Percentiles rank a stretch among this genome's conserved stretches.
Evolutionary conservation across 2,888 invertebrate species (phyloP).

Genomic region (Lottia scabra): DNA sequence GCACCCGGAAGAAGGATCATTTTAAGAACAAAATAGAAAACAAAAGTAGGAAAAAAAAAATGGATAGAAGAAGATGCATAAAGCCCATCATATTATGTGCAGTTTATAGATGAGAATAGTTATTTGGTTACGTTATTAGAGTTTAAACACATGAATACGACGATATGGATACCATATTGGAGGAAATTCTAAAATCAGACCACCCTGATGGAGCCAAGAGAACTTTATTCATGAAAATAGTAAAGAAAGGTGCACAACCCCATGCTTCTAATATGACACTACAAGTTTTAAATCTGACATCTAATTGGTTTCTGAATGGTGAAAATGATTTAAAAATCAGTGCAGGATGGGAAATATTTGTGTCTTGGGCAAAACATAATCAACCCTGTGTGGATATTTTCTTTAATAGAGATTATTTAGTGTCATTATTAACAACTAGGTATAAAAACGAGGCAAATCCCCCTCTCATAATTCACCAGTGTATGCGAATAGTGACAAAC

Average conservation of each 20-base stretch:
- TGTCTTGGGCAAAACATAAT: slow-evolving; percentile 51
- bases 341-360: slow-evolving; percentile 47
- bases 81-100: too few species aligned
- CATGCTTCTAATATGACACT: slow-evolving; percentile 37
- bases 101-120: too few species aligned
- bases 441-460: slow-evolving; percentile 39
- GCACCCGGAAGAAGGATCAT: too few species aligned
- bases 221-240: slow-evolving; percentile 46
- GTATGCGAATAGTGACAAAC: slow-evolving; percentile 38
- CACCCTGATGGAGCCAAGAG: slow-evolving; percentile 47
- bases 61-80: too few species aligned
- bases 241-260: slow-evolving; percentile 36
- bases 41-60: too few species aligned
- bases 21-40: too few species aligned
- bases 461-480: slow-evolving; percentile 42
- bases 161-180: slow-evolving; percentile 55
- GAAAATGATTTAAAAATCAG: slow-evolving; percentile 38
- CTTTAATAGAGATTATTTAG: slow-evolving; percentile 45
- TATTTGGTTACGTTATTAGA: too few species aligned
- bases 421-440: slow-evolving; percentile 39
- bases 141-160: slow-evolving; percentile 34
- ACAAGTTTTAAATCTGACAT: slow-evolving; percentile 44
- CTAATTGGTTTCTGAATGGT: slow-evolving; percentile 53
- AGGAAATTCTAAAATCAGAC: slow-evolving; percentile 47
- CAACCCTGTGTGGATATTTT: slow-evolving; percentile 42